A percentile compares a stretch with the other conserved stretches of the same genome.
phyloP scores from a whole-genome alignment of 2,888 invertebrate species.

The Rhyacophila evoluta region DNA sequence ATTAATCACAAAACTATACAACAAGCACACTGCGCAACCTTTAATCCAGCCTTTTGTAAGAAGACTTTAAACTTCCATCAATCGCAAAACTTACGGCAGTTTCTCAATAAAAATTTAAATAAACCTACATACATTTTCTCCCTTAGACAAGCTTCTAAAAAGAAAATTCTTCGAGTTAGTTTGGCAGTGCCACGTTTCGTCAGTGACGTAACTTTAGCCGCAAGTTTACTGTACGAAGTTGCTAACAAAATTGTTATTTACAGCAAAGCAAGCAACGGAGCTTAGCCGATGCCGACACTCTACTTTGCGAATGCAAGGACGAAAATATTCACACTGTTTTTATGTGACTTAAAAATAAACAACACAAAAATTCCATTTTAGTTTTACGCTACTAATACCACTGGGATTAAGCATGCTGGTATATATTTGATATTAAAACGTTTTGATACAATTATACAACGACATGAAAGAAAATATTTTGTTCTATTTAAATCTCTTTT shows the following conservation, averaged over 20 bases:
- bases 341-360: neutral
- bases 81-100: neutral
- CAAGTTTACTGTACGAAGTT: neutral
- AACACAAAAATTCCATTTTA: too few species aligned
- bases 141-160: neutral
- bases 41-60: too few species aligned
- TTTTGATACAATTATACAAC: too few species aligned
- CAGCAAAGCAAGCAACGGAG: slow-evolving; percentile 33
- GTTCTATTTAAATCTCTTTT: too few species aligned
- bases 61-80: neutral
- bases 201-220: slow-evolving; percentile 17
- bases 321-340: neutral
- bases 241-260: slow-evolving; percentile 41
- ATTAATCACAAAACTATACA: too few species aligned
- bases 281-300: slow-evolving; percentile 27
- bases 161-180: neutral
- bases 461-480: too few species aligned
- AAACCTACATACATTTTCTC: neutral
- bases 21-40: too few species aligned
- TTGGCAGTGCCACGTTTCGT: neutral
- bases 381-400: too few species aligned
- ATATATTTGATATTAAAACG: too few species aligned
- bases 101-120: slow-evolving; percentile 24
- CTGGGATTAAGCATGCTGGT: too few species aligned
- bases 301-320: slow-evolving; percentile 1